A percentile compares a stretch with the other conserved stretches of the same genome.
phyloP scores from a whole-genome alignment of 30 jellyfish, hydroid and myxozoan genomes.

The Sanderia malayensis region DNA sequence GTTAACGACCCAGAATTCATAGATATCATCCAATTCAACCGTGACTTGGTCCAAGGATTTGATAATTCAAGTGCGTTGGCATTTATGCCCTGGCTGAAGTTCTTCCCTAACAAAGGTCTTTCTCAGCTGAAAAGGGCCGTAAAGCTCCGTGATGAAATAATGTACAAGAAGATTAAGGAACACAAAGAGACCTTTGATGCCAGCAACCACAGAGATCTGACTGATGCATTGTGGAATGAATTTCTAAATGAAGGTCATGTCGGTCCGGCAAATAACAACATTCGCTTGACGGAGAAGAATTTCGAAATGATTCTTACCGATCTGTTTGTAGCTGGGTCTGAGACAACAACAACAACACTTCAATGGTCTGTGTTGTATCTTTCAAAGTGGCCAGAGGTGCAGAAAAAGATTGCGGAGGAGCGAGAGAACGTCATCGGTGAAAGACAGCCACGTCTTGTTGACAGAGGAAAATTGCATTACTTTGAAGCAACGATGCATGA shows the following conservation, averaged over 20 bases:
- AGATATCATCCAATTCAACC: slow-evolving; percentile 34
- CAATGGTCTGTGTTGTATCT: slow-evolving; percentile 65
- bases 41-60: slow-evolving; percentile 49
- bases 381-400: slow-evolving; percentile 74
- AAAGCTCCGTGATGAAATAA: slow-evolving; percentile 46
- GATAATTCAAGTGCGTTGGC: slow-evolving; percentile 42
- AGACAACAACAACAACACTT: slow-evolving; percentile 69
- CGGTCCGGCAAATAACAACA: slow-evolving; percentile 30
- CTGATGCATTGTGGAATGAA: slow-evolving; percentile 60
- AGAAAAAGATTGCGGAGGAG: slow-evolving; percentile 49
- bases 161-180: slow-evolving; percentile 26
- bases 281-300: slow-evolving; percentile 43
- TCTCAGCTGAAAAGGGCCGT: slow-evolving; percentile 44
- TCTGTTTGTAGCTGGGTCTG: slow-evolving; percentile 69
- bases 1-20: slow-evolving; percentile 56
- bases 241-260: slow-evolving; percentile 38
- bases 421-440: slow-evolving; percentile 51
- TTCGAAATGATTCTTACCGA: slow-evolving; percentile 56
- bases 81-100: slow-evolving; percentile 78
- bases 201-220: slow-evolving; percentile 58
- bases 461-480: slow-evolving; percentile 55
- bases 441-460: slow-evolving; percentile 47
- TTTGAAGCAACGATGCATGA: slow-evolving; percentile 74
- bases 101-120: slow-evolving; percentile 63
- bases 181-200: slow-evolving; percentile 63